A percentile compares a stretch with the other conserved stretches of the same genome.
Conservation (phyloP, 2,888 invertebrate genomes). For the Hermaeophaga mercurialis region DNA sequence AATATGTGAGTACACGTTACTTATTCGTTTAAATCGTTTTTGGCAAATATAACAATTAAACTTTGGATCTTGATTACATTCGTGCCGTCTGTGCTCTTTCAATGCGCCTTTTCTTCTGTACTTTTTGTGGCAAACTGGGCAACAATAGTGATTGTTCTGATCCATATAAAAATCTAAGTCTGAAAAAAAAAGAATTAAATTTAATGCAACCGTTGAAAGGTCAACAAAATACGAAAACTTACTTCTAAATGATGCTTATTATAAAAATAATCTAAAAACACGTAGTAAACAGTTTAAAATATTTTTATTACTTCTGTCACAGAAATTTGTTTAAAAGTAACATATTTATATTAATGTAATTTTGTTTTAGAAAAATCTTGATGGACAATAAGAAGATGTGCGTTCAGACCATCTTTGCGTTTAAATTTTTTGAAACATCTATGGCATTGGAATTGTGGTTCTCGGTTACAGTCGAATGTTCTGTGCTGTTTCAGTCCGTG, state of each 20-base stretch:
- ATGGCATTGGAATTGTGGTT: neutral
- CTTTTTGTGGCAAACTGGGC: neutral
- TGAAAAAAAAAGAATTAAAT: neutral
- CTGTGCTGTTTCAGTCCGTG: neutral
- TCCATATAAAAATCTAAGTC: neutral
- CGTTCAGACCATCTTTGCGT: slow-evolving; percentile 58
- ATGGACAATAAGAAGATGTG: slow-evolving; percentile 40
- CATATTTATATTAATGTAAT: too few species aligned
- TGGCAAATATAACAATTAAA: slow-evolving; percentile 8
- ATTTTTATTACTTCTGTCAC: too few species aligned
- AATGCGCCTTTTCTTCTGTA: neutral
- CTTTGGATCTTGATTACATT: neutral
- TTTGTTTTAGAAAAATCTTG: too few species aligned
- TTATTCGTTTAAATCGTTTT: slow-evolving; percentile 19
- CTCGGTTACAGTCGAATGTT: neutral
- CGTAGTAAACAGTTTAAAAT: too few species aligned
- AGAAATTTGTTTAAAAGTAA: too few species aligned
- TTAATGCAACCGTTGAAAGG: too few species aligned
- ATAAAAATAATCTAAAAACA: too few species aligned
- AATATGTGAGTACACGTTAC: neutral
- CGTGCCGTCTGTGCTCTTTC: neutral
- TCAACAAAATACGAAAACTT: too few species aligned
- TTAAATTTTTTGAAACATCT: slow-evolving; percentile 27
- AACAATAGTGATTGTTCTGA: neutral
- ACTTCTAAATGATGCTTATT: too few species aligned